Evolutionary conservation across 2,888 invertebrate genomes (phyloP).

Genomic region (Lampropteryx suffumata): DNA sequence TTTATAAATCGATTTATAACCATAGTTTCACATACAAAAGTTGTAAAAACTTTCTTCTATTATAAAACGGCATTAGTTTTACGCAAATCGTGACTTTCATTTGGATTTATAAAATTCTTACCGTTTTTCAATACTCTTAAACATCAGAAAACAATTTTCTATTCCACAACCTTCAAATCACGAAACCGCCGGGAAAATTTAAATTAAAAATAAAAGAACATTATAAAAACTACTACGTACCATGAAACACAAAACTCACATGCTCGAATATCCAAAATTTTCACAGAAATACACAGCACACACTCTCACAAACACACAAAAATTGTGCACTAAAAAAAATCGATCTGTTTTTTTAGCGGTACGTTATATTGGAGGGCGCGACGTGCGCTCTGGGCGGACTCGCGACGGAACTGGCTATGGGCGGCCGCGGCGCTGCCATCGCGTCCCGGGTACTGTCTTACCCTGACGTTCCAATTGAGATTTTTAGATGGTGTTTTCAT

Average conservation of each 20-base stretch:
- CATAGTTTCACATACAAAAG: no score
- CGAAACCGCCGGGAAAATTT: slow-evolving; percentile 8
- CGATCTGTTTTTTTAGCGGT: slow-evolving; percentile 31
- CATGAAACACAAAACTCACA: slow-evolving; percentile 18
- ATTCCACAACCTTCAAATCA: not conserved
- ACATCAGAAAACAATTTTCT: no score
- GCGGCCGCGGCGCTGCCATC: slow-evolving; percentile 34
- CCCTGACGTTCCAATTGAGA: not conserved
- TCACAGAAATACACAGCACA: slow-evolving; percentile 27
- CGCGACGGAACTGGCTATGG: slow-evolving; percentile 30
- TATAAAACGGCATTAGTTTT: no score
- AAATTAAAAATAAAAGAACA: slow-evolving; percentile 2
- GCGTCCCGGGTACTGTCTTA: slow-evolving; percentile 23
- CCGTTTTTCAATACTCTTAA: no score
- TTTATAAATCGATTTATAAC: no score
- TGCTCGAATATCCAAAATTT: slow-evolving; percentile 26
- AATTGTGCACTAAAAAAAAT: slow-evolving; percentile 23
- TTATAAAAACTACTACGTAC: not conserved
- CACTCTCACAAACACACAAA: slow-evolving; percentile 24
- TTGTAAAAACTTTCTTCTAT: no score
- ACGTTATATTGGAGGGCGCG: slow-evolving; percentile 14
- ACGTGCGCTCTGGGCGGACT: slow-evolving; percentile 28
- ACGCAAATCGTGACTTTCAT: no score
- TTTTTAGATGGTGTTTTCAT: slow-evolving; percentile 1
- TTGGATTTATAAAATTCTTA: no score